These are phyloP conservation scores for Falcaria lacertinaria DNA, from an alignment of 2,888 invertebrate genomes.

Conservation along the genomic window DNA sequence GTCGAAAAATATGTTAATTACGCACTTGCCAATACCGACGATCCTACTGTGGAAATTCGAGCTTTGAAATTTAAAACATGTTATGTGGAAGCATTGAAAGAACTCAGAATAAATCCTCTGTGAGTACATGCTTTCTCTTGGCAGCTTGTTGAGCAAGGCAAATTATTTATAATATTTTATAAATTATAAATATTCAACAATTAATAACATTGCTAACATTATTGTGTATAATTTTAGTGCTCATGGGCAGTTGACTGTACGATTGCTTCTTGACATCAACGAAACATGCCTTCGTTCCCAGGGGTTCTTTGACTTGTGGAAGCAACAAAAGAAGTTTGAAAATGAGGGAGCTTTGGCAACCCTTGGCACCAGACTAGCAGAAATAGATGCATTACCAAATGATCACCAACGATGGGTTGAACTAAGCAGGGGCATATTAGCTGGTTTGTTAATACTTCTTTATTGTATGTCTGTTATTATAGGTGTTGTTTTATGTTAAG, in stretches of 20 bases:
- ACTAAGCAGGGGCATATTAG: conserved; percentile 83
- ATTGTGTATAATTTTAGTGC: conserved; percentile 61
- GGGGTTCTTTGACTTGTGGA: conserved; percentile 94
- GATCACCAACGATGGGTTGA: conserved; percentile 81
- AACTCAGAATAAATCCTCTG: conserved; percentile 88
- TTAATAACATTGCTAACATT: background rate
- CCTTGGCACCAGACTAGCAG: conserved; percentile 83
- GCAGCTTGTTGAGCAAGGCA: background rate
- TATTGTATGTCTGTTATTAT: conserved; percentile 12
- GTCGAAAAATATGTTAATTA: conserved; percentile 91
- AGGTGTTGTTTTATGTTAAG: background rate
- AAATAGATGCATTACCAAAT: conserved; percentile 84
- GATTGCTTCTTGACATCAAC: conserved; percentile 93
- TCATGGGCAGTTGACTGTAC: conserved; percentile 91
- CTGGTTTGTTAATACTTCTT: conserved; percentile 51
- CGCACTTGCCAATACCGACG: conserved; percentile 88
- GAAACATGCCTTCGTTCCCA: conserved; percentile 94
- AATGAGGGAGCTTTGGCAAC: conserved; percentile 88
- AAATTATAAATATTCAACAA: conserved; percentile 1
- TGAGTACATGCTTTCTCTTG: conserved; percentile 67
- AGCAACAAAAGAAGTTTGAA: conserved; percentile 91
- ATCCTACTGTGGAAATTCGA: conserved; percentile 86
- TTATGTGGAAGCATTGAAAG: conserved; percentile 88
- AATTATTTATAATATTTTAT: conserved; percentile 4
- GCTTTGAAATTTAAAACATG: conserved; percentile 91